Evolutionary conservation across 2,888 invertebrate species (phyloP).

Genomic region (Leuctra nigra): DNA sequence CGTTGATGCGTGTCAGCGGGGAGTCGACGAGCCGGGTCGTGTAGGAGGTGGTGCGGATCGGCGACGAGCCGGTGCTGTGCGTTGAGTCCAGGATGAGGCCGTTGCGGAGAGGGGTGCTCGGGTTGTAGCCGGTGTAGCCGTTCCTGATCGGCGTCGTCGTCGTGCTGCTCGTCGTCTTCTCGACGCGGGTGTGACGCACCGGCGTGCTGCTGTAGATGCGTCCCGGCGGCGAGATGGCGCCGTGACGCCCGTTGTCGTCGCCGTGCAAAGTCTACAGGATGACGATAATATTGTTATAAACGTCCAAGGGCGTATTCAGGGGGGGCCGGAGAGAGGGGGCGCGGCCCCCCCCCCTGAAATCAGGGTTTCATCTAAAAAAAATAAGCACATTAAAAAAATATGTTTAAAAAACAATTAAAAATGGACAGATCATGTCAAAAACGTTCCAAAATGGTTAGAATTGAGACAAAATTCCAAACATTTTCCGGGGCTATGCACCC

Average conservation of each 20-base stretch:
- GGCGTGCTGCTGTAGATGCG: constrained; percentile 25
- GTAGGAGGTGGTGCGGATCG: constrained; percentile 27
- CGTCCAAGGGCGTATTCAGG: no score
- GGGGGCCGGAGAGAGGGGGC: no score
- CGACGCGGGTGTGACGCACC: neutral
- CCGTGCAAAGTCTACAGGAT: constrained; percentile 53
- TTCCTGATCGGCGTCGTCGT: neutral
- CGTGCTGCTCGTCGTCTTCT: constrained; percentile 1
- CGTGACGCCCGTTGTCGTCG: constrained; percentile 44
- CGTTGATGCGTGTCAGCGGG: constrained; percentile 30
- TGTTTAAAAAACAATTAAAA: no score
- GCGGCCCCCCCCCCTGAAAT: no score
- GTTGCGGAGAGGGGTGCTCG: neutral
- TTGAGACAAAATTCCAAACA: no score
- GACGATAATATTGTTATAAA: neutral
- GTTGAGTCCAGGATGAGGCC: constrained; percentile 15
- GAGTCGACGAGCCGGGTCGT: constrained; percentile 35
- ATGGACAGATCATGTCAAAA: no score
- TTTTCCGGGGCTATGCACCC: no score
- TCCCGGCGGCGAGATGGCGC: constrained; percentile 5
- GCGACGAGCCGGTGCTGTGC: constrained; percentile 9
- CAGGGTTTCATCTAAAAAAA: no score
- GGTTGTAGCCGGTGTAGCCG: neutral
- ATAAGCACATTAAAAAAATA: no score
- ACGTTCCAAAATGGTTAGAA: no score